Conservation (phyloP, 1,140 invertebrate genomes). For the Drosophila kohkoa region DNA sequence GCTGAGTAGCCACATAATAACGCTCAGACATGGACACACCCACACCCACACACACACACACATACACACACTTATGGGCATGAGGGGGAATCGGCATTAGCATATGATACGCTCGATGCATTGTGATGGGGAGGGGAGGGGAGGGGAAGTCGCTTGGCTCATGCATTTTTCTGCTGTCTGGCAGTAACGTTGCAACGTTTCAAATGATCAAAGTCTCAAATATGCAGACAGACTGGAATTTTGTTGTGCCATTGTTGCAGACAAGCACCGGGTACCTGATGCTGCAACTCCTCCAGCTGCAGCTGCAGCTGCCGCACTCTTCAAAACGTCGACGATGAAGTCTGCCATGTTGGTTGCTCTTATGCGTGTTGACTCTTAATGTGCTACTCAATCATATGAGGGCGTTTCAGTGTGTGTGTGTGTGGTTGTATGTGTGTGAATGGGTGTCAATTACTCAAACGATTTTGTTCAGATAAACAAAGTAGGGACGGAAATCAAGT, state of each 20-base stretch:
- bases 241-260: constrained; percentile 35
- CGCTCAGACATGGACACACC: constrained; percentile 21
- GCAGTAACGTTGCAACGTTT: constrained; percentile 50
- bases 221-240: constrained; percentile 79
- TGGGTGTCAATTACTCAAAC: constrained; percentile 60
- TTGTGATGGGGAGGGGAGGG: neutral
- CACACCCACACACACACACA: constrained; percentile 8
- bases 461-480: constrained; percentile 49
- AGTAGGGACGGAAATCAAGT: constrained; percentile 4
- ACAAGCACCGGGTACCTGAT: constrained; percentile 7
- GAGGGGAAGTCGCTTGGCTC: constrained; percentile 9
- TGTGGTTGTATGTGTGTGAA: constrained; percentile 12
- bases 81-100: constrained; percentile 25
- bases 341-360: constrained; percentile 25
- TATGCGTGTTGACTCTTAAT: constrained; percentile 50
- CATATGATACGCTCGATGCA: constrained; percentile 23
- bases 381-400: constrained; percentile 11
- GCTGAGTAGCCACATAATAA: constrained; percentile 41
- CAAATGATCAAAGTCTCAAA: constrained; percentile 79
- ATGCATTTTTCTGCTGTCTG: constrained; percentile 40
- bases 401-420: neutral
- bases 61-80: neutral
- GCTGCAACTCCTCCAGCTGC: constrained; percentile 15
- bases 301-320: constrained; percentile 8
- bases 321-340: neutral